phyloP scores from a whole-genome alignment of 2,113 vertebrate genomes.

The Desmodus rotundus region DNA sequence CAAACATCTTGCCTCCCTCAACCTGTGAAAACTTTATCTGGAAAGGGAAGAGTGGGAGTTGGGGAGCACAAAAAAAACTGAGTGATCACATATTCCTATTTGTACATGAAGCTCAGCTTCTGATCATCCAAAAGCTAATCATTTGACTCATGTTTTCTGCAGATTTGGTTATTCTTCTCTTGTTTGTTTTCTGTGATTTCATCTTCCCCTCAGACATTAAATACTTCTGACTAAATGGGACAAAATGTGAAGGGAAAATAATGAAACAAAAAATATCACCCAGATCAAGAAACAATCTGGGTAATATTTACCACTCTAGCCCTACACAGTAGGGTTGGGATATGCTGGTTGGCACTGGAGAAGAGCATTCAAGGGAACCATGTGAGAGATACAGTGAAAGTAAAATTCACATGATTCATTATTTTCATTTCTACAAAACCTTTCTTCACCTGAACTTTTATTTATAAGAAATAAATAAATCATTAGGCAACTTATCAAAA shows the following conservation, averaged over 20 bases:
- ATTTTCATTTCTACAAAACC: background rate
- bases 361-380: background rate
- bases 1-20: background rate
- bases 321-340: background rate
- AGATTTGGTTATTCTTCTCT: background rate
- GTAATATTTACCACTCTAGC: background rate
- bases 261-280: background rate
- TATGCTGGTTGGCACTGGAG: background rate
- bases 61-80: background rate
- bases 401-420: background rate
- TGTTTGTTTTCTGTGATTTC: background rate
- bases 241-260: background rate
- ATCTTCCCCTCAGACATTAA: background rate
- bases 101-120: background rate
- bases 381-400: background rate
- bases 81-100: background rate
- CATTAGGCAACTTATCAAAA: background rate
- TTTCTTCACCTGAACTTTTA: background rate
- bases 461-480: background rate
- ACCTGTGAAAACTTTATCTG: background rate
- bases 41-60: background rate
- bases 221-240: background rate
- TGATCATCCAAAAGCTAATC: background rate
- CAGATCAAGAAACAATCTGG: background rate
- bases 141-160: background rate